A percentile compares a stretch with the other conserved stretches of the same genome.
phyloP scores from a whole-genome alignment of 2,797 vertebrate species.

The Natrix natrix region DNA sequence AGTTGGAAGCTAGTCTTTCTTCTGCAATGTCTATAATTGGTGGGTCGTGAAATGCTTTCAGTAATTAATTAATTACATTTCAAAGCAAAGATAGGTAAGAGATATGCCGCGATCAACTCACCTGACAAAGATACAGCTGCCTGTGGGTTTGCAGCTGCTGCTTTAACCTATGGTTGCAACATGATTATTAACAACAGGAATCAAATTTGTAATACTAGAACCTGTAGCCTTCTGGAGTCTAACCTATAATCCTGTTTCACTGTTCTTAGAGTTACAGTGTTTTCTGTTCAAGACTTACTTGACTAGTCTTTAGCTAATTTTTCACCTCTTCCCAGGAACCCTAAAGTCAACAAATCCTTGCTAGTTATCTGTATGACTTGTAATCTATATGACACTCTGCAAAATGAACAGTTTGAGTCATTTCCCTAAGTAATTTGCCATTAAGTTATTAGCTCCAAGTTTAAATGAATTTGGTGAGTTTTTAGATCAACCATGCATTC shows the following conservation, averaged over 20 bases:
- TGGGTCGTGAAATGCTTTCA: not conserved
- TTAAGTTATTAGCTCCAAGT: not conserved
- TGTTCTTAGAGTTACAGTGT: not conserved
- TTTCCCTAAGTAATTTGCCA: slow-evolving; percentile 5
- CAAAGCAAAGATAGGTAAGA: not conserved
- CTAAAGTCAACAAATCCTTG: not conserved
- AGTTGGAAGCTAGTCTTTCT: slow-evolving; percentile 8
- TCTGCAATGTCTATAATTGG: not conserved
- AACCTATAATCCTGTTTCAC: not conserved
- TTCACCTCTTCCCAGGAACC: not conserved
- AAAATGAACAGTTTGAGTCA: not conserved
- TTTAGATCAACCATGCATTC: not conserved
- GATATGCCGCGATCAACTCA: slow-evolving; percentile 7
- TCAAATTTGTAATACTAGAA: not conserved
- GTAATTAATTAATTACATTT: slow-evolving; percentile 24
- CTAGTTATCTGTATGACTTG: not conserved
- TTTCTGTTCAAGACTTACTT: not conserved
- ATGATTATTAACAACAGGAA: not conserved
- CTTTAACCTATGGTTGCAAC: not conserved
- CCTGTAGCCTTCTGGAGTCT: not conserved
- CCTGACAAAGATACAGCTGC: not conserved
- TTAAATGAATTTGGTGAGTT: not conserved
- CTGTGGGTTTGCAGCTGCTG: not conserved
- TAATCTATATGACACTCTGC: not conserved
- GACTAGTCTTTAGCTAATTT: not conserved